Base-by-base conservation (phyloP, 2,888 invertebrate genomes). In the Thyatira batis region DNA sequence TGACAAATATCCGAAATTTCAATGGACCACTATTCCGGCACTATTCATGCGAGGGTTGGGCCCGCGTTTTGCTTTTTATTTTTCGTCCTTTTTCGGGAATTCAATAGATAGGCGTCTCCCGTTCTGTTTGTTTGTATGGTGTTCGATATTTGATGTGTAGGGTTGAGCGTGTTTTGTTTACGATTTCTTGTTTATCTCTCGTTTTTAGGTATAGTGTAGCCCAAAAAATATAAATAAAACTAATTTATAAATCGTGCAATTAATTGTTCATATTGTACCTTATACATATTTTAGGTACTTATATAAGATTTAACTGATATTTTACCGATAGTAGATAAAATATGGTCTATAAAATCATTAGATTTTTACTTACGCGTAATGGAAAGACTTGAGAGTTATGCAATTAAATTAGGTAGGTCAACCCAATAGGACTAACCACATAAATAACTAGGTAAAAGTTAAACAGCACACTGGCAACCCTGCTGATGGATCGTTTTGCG, bases 51-150 rank as follows among this genome's bases (percentile, higher is more conserved):
- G 77, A 80, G 78, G 79, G 80, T 71, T 73, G 66, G 74, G 70
- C 71, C 65, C 67, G 69, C 73, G 63, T 69, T 67, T 65, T 58
- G 75, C 73, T 79, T 85, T 89, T 87, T 87, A 82, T 87, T 88
- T 85, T 82, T 81, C 79, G 75, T 83, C 80, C 83, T 85, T 90
- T 91, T 92, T 90, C 82, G 90, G 88, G 76, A 84, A 89, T 92
- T 92, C 88, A 88, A 91, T 92, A 84, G 80, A 85, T 83, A 87
- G 89, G 89, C 89, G 89, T 88, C 84, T 87, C 83, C 74, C 82
- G 80, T 81, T 84, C 64, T 71, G 76, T 48, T 25, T 45, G 76
- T 45, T 20, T 48, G 27, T 76, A 78, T 79, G 75, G 80, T 82
- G 83, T 84, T 87, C 83, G 83, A 85, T 87, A 84, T 89, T 84